Evolutionary conservation across 2,113 vertebrate species (phyloP).

Genomic region (Cervus canadensis): DNA sequence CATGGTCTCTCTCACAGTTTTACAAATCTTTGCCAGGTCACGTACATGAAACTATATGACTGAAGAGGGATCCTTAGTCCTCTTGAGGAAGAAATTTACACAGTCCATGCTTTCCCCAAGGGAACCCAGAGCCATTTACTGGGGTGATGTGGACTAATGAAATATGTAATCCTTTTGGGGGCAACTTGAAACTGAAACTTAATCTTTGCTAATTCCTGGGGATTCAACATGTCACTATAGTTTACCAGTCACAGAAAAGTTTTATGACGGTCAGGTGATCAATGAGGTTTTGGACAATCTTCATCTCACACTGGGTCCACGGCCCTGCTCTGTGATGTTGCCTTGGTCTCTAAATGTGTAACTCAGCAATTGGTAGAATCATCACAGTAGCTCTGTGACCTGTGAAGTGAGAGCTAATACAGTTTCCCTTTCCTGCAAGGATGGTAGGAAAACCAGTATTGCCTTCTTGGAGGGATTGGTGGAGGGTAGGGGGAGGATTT

Average conservation of each 20-base stretch:
- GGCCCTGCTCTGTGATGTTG: not conserved
- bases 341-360: not conserved
- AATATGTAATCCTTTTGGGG: not conserved
- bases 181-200: not conserved
- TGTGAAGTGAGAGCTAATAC: not conserved
- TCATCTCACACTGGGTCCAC: not conserved
- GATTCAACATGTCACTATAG: not conserved
- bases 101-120: not conserved
- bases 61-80: not conserved
- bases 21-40: not conserved
- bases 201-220: not conserved
- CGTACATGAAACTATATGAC: not conserved
- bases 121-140: not conserved
- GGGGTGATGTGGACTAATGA: not conserved
- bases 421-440: not conserved
- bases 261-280: not conserved
- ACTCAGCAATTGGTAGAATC: not conserved
- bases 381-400: not conserved
- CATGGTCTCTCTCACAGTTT: not conserved
- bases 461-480: not conserved
- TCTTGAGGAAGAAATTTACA: not conserved
- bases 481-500: not conserved
- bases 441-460: not conserved
- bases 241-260: not conserved
- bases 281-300: not conserved